Evolutionary conservation across 2,113 vertebrate species (phyloP).

Genomic region (Ophthalmolycus amberensis): DNA sequence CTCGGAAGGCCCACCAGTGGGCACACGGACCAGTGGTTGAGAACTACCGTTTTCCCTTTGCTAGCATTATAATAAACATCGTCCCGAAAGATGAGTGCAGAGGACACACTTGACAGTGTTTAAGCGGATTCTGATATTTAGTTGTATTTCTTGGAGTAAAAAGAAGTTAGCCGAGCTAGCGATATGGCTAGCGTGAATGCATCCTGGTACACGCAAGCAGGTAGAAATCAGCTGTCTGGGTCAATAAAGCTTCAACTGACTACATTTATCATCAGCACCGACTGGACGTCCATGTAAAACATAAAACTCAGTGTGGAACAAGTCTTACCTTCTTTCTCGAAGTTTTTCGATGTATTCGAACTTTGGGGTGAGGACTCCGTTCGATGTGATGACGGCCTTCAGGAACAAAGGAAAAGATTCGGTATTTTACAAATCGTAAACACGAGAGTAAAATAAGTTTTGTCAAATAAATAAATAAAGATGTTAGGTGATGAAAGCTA

Average conservation of each 20-base stretch:
- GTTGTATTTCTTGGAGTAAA: too few species aligned
- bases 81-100: too few species aligned
- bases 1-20: too few species aligned
- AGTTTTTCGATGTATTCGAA: slow-evolving; percentile 97
- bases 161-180: too few species aligned
- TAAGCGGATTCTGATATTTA: too few species aligned
- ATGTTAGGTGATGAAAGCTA: neutral
- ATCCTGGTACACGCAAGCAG: too few species aligned
- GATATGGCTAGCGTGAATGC: too few species aligned
- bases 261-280: neutral
- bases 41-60: too few species aligned
- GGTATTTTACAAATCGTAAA: neutral
- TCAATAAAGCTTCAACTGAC: neutral
- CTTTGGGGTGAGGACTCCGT: slow-evolving; percentile 92
- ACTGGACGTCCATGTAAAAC: neutral
- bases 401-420: slow-evolving; percentile 29
- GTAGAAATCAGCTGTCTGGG: too few species aligned
- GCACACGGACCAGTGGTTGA: too few species aligned
- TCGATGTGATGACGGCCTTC: slow-evolving; percentile 96
- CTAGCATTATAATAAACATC: too few species aligned
- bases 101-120: too few species aligned
- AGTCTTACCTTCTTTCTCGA: slow-evolving; percentile 89
- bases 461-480: neutral
- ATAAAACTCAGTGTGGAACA: neutral
- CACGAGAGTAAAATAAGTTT: neutral